Evolutionary conservation across 2,113 vertebrate species (phyloP).

Genomic region (Microcebus ravelobensis): DNA sequence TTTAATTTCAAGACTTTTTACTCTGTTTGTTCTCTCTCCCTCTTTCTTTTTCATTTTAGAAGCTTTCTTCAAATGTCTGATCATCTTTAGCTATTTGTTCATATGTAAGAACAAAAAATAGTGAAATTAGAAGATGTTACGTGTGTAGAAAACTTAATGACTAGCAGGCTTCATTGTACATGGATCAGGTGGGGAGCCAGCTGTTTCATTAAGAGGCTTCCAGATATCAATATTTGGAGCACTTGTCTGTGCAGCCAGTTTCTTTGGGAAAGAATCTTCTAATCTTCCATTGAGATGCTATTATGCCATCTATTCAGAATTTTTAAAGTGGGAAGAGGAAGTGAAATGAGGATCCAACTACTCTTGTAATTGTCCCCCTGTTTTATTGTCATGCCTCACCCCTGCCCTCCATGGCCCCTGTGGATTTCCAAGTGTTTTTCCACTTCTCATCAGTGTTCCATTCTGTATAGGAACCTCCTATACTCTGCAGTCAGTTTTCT

Average conservation of each 20-base stretch:
- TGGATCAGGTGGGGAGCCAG: neutral
- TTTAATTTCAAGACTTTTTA: neutral
- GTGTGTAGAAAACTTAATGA: neutral
- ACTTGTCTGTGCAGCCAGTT: neutral
- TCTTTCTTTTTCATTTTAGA: neutral
- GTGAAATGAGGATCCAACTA: neutral
- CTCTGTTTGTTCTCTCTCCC: neutral
- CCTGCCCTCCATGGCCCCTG: neutral
- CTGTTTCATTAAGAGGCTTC: neutral
- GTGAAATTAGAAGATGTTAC: neutral
- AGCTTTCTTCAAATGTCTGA: neutral
- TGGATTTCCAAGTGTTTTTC: conserved; percentile 12
- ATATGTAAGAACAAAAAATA: neutral
- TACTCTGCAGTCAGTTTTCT: neutral
- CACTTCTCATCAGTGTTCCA: neutral
- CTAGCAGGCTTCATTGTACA: neutral
- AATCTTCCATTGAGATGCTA: neutral
- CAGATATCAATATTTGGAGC: neutral
- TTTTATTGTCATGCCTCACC: neutral
- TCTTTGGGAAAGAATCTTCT: conserved; percentile 21
- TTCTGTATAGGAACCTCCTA: neutral
- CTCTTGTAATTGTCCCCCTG: neutral
- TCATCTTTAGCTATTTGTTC: neutral
- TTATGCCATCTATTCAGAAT: neutral
- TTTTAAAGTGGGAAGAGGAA: neutral